These are phyloP conservation scores for Bolborhynchus lineola DNA, from an alignment of 2,113 vertebrate species.

Conservation along the genomic window DNA sequence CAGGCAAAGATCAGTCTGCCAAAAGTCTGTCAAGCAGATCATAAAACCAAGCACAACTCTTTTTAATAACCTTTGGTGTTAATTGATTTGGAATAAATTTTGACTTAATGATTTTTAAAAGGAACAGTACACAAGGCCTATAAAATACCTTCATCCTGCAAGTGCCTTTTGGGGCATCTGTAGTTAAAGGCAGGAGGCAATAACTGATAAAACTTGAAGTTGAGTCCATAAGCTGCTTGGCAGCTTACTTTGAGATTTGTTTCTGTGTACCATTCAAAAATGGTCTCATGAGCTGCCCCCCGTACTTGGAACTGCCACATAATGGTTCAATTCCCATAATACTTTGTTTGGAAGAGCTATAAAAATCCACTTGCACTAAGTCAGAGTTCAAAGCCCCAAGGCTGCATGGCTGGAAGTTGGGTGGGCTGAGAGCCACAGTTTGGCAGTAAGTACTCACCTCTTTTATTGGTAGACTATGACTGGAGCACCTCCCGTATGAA, in stretches of 20 bases:
- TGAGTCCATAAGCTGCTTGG: not conserved
- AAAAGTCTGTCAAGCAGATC: not conserved
- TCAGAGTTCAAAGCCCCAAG: not conserved
- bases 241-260: not conserved
- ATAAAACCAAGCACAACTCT: not conserved
- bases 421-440: not conserved
- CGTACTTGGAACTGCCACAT: not conserved
- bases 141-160: not conserved
- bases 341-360: not conserved
- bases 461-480: rapidly evolving
- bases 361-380: not conserved
- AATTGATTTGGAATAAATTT: not conserved
- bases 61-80: not conserved
- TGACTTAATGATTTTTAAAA: not conserved
- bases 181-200: not conserved
- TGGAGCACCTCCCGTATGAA: too few relatives aligned
- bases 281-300: not conserved
- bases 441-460: not conserved
- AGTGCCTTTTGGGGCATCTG: not conserved
- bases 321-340: not conserved
- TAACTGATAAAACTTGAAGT: not conserved
- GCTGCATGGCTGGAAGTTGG: not conserved
- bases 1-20: not conserved
- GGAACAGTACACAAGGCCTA: not conserved
- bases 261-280: not conserved